Evolutionary conservation across 2,113 vertebrate species (phyloP).

Genomic region (Dipodomys ordii): DNA sequence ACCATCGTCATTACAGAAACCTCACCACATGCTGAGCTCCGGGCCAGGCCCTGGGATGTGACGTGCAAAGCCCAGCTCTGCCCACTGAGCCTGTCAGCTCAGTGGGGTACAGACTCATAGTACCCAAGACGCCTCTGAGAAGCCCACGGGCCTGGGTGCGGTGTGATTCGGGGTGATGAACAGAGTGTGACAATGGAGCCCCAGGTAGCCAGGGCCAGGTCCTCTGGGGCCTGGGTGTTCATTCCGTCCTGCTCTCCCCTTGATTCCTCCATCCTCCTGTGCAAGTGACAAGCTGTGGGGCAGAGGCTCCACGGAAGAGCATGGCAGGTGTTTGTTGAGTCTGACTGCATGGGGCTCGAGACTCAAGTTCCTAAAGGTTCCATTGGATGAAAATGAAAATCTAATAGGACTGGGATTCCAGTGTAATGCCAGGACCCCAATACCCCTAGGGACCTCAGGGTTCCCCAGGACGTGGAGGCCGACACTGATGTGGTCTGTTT

Average conservation of each 20-base stretch:
- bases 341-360: neutral
- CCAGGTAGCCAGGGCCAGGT: no score
- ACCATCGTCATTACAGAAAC: no score
- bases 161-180: neutral
- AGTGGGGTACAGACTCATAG: neutral
- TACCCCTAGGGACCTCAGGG: neutral
- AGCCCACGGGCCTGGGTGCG: neutral
- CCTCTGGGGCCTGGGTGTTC: neutral
- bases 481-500: neutral
- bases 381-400: neutral
- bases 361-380: neutral
- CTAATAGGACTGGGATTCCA: neutral
- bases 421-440: no score
- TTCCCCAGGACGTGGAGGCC: neutral
- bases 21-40: no score
- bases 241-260: neutral
- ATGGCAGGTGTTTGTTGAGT: neutral
- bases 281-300: neutral
- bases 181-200: no score
- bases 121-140: neutral
- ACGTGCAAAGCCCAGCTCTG: neutral
- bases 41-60: neutral
- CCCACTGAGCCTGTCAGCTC: neutral
- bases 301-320: neutral
- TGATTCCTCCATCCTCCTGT: neutral